Evolutionary conservation across 35 echinoderm and acorn worm genomes (phyloP).

Genomic region (Hemicentrotus pulcherrimus): DNA sequence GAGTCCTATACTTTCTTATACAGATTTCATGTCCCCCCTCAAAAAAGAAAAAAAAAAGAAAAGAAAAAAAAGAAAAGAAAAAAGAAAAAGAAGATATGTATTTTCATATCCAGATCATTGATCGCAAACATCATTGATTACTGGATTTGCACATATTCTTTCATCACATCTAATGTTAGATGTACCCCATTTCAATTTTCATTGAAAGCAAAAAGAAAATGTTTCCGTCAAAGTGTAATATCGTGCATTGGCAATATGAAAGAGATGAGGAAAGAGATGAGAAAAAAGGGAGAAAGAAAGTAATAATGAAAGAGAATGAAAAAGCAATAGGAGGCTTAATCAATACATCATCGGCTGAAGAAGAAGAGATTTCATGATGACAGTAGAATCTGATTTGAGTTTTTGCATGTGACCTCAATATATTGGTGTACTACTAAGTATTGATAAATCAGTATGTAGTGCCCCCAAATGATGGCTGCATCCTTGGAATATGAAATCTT

Average conservation of each 20-base stretch:
- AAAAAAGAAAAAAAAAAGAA: too few species aligned
- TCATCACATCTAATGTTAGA: not conserved
- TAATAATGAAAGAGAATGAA: not conserved
- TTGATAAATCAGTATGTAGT: not conserved
- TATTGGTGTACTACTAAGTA: not conserved
- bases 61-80: too few species aligned
- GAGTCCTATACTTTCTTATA: too few species aligned
- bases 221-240: not conserved
- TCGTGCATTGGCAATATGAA: not conserved
- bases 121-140: not conserved
- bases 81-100: too few species aligned
- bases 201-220: not conserved
- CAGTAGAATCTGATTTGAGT: not conserved
- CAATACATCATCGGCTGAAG: not conserved
- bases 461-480: not conserved
- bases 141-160: not conserved
- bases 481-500: not conserved
- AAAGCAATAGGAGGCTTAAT: not conserved
- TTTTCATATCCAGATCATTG: not conserved
- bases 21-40: too few species aligned
- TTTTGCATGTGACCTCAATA: not conserved
- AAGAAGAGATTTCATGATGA: not conserved
- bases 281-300: not conserved
- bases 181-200: not conserved
- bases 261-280: not conserved